phyloP scores from a whole-genome alignment of 2,888 invertebrate species.

The Caenorhabditis doughertyi region DNA sequence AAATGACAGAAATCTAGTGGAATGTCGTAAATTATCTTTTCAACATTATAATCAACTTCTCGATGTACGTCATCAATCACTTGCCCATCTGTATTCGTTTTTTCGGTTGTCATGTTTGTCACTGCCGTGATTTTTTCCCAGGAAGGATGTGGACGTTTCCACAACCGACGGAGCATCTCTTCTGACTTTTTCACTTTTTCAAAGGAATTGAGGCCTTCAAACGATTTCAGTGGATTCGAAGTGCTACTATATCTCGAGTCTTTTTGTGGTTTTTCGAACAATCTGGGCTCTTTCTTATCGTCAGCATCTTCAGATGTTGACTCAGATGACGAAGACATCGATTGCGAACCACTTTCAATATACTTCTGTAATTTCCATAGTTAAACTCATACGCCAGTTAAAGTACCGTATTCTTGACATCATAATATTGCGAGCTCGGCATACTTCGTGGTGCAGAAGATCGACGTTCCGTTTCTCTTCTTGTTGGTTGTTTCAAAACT shows the following conservation, averaged over 20 bases:
- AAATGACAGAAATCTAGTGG: constrained; percentile 49
- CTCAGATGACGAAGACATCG: constrained; percentile 21
- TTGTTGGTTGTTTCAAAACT: constrained; percentile 5
- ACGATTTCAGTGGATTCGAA: constrained; percentile 5
- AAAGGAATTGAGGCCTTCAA: constrained; percentile 19
- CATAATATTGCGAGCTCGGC: constrained; percentile 30
- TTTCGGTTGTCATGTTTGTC: constrained; percentile 31
- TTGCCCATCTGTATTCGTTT: constrained; percentile 23
- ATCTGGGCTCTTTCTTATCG: constrained; percentile 5
- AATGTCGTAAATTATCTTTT: constrained; percentile 42
- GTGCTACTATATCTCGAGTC: neutral
- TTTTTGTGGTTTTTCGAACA: constrained; percentile 1
- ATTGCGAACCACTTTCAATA: constrained; percentile 9
- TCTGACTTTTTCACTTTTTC: constrained; percentile 47
- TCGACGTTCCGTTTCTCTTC: neutral
- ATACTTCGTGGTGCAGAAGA: neutral
- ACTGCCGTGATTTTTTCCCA: constrained; percentile 43
- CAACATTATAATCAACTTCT: constrained; percentile 10
- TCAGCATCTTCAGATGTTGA: constrained; percentile 21
- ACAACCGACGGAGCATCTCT: constrained; percentile 42
- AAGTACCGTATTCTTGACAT: constrained; percentile 32
- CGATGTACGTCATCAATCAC: constrained; percentile 20
- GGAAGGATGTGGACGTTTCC: constrained; percentile 43
- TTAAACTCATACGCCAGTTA: neutral
- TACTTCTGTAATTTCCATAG: constrained; percentile 33